phyloP scores from a whole-genome alignment of 2,113 vertebrate genomes.

The Egretta garzetta region DNA sequence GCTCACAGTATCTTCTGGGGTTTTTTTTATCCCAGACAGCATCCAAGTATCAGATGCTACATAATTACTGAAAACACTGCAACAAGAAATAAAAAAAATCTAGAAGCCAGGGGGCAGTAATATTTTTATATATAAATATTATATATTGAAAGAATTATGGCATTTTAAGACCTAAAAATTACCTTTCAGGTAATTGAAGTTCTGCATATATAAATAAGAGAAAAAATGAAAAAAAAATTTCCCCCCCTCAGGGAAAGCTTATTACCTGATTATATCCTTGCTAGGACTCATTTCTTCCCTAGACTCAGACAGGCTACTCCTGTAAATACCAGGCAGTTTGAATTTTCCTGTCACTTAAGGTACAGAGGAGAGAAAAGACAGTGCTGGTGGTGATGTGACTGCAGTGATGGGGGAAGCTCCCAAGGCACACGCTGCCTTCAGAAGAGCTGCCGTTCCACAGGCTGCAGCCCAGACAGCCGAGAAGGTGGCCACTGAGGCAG shows the following conservation, averaged over 20 bases:
- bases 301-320: not conserved
- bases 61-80: not conserved
- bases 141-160: not conserved
- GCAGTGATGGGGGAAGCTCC: not conserved
- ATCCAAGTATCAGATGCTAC: not conserved
- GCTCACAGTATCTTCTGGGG: not conserved
- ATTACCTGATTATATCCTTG: not conserved
- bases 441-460: accelerated
- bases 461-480: not conserved
- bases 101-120: not conserved
- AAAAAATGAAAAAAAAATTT: not conserved
- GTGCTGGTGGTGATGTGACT: not conserved
- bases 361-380: not conserved
- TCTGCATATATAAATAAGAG: not conserved
- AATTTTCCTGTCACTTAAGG: not conserved
- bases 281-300: not conserved
- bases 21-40: not conserved
- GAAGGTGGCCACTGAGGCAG: accelerated
- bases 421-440: not conserved
- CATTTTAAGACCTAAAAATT: not conserved
- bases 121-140: not conserved
- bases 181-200: not conserved
- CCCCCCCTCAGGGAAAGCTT: not conserved
- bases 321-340: not conserved
- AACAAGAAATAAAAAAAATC: not conserved